Evolutionary conservation across 1,140 invertebrate genomes (phyloP).

Genomic region (Penaeus indicus): DNA sequence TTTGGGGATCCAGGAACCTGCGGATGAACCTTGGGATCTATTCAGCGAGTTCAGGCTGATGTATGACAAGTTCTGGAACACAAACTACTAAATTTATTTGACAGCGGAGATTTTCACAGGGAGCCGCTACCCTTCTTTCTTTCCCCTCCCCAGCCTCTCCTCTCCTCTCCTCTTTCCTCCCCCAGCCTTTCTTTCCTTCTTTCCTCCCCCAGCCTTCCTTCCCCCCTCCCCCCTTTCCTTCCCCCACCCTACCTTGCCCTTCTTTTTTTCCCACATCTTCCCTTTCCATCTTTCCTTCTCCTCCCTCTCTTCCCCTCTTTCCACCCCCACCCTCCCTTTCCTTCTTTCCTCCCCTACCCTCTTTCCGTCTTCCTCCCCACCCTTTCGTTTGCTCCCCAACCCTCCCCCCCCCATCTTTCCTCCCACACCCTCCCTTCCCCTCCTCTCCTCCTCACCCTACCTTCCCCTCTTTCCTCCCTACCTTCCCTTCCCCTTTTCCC

Average conservation of each 20-base stretch:
- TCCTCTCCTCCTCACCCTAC: too few relatives aligned
- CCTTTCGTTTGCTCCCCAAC: background rate
- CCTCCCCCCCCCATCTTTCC: background rate
- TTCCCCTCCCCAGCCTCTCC: background rate
- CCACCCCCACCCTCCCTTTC: background rate
- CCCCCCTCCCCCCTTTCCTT: background rate
- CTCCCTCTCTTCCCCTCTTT: background rate
- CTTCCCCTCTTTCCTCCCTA: background rate
- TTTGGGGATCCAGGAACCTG: constrained; percentile 34
- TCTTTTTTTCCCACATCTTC: background rate
- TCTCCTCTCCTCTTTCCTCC: background rate
- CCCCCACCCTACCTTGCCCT: background rate
- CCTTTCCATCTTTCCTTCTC: background rate
- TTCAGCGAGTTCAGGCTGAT: constrained; percentile 37
- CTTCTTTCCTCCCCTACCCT: background rate
- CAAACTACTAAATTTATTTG: constrained; percentile 47
- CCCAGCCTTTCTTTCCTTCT: background rate
- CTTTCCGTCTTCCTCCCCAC: background rate
- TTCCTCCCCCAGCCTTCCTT: background rate
- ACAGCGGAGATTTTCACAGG: constrained; percentile 26
- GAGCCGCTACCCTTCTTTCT: background rate
- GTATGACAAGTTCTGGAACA: constrained; percentile 43
- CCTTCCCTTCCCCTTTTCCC: background rate
- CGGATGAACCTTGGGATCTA: constrained; percentile 16
- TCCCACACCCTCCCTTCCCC: background rate